Evolutionary conservation across 1,140 invertebrate genomes (phyloP).

Genomic region (Macrobrachium rosenbergii): DNA sequence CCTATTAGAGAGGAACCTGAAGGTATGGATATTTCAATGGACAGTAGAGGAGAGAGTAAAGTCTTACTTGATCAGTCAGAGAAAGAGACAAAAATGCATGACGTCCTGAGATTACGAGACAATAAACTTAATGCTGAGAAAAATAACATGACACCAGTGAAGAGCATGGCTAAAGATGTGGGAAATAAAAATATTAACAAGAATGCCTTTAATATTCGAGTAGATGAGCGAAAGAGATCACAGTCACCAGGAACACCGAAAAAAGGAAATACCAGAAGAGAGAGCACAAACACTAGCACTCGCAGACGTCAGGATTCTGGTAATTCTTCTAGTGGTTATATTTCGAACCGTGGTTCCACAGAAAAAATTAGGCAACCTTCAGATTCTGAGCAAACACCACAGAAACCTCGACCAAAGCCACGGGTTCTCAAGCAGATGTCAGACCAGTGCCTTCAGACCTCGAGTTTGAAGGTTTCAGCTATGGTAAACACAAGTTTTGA

Average conservation of each 20-base stretch:
- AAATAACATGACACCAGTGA: slow-evolving; percentile 43
- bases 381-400: slow-evolving; percentile 56
- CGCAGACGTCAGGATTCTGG: slow-evolving; percentile 63
- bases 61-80: slow-evolving; percentile 65
- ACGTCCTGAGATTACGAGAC: slow-evolving; percentile 56
- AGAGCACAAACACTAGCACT: slow-evolving; percentile 35
- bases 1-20: slow-evolving; percentile 66
- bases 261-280: slow-evolving; percentile 41
- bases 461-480: slow-evolving; percentile 64
- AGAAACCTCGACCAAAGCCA: slow-evolving; percentile 64
- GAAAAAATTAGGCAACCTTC: slow-evolving; percentile 64
- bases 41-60: slow-evolving; percentile 65
- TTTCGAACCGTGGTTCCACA: slow-evolving; percentile 63
- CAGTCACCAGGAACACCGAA: slow-evolving; percentile 64
- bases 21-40: slow-evolving; percentile 66
- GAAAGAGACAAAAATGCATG: slow-evolving; percentile 64
- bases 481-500: slow-evolving; percentile 63
- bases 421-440: slow-evolving; percentile 62
- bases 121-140: slow-evolving; percentile 55
- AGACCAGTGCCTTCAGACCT: slow-evolving; percentile 66
- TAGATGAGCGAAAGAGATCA: slow-evolving; percentile 59
- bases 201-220: slow-evolving; percentile 55
- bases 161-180: slow-evolving; percentile 44
- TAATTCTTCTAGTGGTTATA: slow-evolving; percentile 65
- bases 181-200: slow-evolving; percentile 61